Base-by-base conservation (phyloP, 1,140 invertebrate species). In the Drosophila eugracilis region DNA sequence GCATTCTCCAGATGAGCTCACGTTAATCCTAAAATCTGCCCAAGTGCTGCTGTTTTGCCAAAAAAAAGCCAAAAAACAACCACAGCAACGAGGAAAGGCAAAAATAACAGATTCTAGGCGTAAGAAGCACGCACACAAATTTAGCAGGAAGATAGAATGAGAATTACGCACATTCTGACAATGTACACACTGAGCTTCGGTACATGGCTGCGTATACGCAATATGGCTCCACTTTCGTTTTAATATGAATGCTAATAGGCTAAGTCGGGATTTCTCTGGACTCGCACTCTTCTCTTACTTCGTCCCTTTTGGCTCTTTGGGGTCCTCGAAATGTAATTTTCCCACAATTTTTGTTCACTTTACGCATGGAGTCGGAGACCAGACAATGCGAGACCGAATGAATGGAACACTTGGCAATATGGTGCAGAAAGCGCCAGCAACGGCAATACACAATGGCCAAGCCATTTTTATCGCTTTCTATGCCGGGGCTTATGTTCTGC, bases 191-290 rank as follows among this genome's bases (percentile, higher is more conserved):
- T 54, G 41, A 32, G 36, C 44, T 47, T 47, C 39, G 28, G 60
- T 69, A 62, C 66, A 80, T 66, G 74, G 62, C 57, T 73, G 70
- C 80, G 77, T 85, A 80, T 86, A 83, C 84, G 84, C 84, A 88
- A 89, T 88, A 88, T 89, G 84, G 84, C 79, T 83, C 84, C 83
- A 86, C 83, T 86, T 88, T 88, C 84, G 78, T 89, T 88, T 89
- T 88, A 88, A 88, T 88, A 89, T 88, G 84, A 89, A 83, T 89
- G 84, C 84, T 88, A 88, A 88, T 89, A 88, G 83, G 75, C 83
- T 88, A 89, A 89, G 83, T 78, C 83, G 77, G 84, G 83, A 88
- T 88, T 88, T 88, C 78, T 62, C 75, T 69, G 65, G 69, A 70
- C 34, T 19, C 32, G 4, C 24, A 7, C 15, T 7, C 4, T 19